Evolutionary conservation across 2,797 vertebrate genomes (phyloP).

Genomic region (Heliangelus exortis): DNA sequence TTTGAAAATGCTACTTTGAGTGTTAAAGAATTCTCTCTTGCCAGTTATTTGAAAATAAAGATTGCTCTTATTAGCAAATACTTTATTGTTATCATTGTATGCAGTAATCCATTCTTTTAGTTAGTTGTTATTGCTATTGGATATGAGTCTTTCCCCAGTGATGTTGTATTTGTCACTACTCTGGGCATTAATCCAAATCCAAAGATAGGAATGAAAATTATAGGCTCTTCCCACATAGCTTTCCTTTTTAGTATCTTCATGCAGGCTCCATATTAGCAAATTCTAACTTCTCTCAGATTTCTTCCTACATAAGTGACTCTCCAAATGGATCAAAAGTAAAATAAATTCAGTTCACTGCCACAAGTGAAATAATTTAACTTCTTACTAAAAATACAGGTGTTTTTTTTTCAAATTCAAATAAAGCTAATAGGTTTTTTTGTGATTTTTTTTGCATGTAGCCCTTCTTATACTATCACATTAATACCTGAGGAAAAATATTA

Average conservation of each 20-base stretch:
- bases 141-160: slow-evolving; percentile 67
- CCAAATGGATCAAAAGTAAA: slow-evolving; percentile 53
- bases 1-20: background rate
- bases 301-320: slow-evolving; percentile 65
- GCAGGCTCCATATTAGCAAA: slow-evolving; percentile 71
- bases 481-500: background rate
- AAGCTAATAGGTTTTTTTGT: background rate
- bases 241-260: slow-evolving; percentile 77
- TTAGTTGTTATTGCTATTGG: slow-evolving; percentile 49
- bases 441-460: background rate
- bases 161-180: slow-evolving; percentile 74
- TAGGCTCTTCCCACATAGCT: slow-evolving; percentile 80
- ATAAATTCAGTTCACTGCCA: slow-evolving; percentile 51
- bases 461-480: background rate
- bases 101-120: slow-evolving; percentile 52
- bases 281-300: slow-evolving; percentile 68
- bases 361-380: slow-evolving; percentile 23
- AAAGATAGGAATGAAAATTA: slow-evolving; percentile 83
- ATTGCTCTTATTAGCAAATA: slow-evolving; percentile 16
- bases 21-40: background rate
- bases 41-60: background rate
- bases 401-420: slow-evolving; percentile 8
- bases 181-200: slow-evolving; percentile 80
- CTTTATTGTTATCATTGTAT: slow-evolving; percentile 29
- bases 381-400: background rate